phyloP scores from a whole-genome alignment of 2,888 invertebrate genomes.

The Pecten maximus region DNA sequence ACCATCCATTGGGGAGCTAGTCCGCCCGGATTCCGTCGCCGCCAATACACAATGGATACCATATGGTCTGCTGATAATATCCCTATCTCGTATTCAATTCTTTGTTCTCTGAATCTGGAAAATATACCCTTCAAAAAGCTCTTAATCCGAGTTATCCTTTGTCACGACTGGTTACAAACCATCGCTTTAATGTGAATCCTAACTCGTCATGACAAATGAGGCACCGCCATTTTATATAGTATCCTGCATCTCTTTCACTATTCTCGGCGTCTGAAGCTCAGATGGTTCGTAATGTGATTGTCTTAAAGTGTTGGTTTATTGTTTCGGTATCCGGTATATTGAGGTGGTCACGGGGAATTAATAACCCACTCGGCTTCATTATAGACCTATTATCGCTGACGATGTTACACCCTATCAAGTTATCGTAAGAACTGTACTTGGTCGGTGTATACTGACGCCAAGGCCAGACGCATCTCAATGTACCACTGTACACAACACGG shows the following conservation, averaged over 20 bases:
- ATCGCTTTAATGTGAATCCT: background rate
- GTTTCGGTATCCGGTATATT: background rate
- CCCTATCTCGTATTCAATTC: background rate
- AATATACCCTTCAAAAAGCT: background rate
- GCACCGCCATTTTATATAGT: background rate
- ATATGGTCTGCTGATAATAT: background rate
- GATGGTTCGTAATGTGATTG: background rate
- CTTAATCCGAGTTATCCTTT: background rate
- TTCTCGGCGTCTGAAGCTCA: background rate
- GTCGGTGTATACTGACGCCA: background rate
- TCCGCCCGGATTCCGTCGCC: background rate
- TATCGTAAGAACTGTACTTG: background rate
- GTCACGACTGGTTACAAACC: background rate
- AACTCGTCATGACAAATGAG: background rate
- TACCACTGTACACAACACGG: no score
- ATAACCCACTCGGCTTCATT: background rate
- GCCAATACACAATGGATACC: background rate
- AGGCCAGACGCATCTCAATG: background rate
- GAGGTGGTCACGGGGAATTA: background rate
- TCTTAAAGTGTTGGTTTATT: slow-evolving; percentile 15
- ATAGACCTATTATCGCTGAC: slow-evolving; percentile 22
- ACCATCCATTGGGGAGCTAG: background rate
- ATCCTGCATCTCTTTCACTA: background rate
- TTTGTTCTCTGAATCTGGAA: background rate
- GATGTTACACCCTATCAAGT: background rate